Percentiles rank a stretch among this genome's conserved stretches.
Conservation (phyloP, 1,140 invertebrate genomes). For the Nymphalis io region DNA sequence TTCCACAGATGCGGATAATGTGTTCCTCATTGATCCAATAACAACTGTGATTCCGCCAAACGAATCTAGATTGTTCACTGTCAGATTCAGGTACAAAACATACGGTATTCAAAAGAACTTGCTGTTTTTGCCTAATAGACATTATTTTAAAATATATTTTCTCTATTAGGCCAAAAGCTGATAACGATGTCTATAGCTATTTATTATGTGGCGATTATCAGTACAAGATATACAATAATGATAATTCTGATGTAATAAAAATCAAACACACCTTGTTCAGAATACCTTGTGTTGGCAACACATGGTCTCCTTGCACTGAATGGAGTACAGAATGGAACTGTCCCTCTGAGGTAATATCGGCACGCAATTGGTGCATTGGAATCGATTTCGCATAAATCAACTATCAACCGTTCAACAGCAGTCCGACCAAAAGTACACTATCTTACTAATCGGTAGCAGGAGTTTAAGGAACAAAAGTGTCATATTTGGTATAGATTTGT, state of each 20-base stretch:
- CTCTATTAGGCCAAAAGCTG: slow-evolving; percentile 57
- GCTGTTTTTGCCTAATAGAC: neutral
- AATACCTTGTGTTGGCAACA: slow-evolving; percentile 70
- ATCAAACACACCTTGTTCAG: slow-evolving; percentile 67
- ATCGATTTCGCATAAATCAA: too few species aligned
- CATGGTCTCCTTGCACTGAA: slow-evolving; percentile 64
- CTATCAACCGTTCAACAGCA: too few species aligned
- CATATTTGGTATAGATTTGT: too few species aligned
- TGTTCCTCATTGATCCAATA: slow-evolving; percentile 69
- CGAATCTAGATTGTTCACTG: slow-evolving; percentile 68
- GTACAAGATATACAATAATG: slow-evolving; percentile 38
- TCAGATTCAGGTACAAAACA: slow-evolving; percentile 65
- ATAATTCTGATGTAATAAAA: slow-evolving; percentile 40
- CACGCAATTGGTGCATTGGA: neutral
- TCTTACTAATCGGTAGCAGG: too few species aligned
- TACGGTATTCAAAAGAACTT: slow-evolving; percentile 9
- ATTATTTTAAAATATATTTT: neutral
- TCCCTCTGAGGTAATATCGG: slow-evolving; percentile 55
- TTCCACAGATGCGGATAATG: slow-evolving; percentile 62
- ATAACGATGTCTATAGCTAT: slow-evolving; percentile 64
- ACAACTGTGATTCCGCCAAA: slow-evolving; percentile 60
- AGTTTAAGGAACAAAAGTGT: too few species aligned
- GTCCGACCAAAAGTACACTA: too few species aligned
- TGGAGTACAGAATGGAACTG: slow-evolving; percentile 66
- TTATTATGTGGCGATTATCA: slow-evolving; percentile 71